phyloP scores from a whole-genome alignment of 1,140 invertebrate species.

The Tenebrio molitor region DNA sequence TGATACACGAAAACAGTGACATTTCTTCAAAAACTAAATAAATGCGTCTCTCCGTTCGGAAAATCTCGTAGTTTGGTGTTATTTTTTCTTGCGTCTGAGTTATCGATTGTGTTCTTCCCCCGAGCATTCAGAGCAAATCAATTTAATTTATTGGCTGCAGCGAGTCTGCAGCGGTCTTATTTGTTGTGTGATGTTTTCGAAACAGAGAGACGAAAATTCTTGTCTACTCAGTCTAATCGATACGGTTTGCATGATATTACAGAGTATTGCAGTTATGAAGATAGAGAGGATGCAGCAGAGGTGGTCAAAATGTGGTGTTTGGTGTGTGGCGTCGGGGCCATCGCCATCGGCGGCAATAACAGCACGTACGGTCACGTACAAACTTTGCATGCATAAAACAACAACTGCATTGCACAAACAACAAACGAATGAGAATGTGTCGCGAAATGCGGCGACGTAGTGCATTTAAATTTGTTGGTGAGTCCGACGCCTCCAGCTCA shows the following conservation, averaged over 20 bases:
- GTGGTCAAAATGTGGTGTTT: constrained; percentile 44
- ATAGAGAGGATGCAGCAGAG: constrained; percentile 12
- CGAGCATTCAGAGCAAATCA: constrained; percentile 40
- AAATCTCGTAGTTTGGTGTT: constrained; percentile 8
- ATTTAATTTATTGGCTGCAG: constrained; percentile 47
- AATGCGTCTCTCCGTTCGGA: constrained; percentile 28
- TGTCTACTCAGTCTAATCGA: constrained; percentile 31
- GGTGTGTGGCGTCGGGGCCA: constrained; percentile 28
- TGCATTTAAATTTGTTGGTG: constrained; percentile 48
- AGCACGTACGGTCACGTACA: constrained; percentile 51
- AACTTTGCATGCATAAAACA: constrained; percentile 55
- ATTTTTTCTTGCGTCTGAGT: constrained; percentile 27
- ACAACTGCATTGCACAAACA: constrained; percentile 54
- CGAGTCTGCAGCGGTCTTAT: constrained; percentile 29
- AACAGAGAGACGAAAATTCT: constrained; percentile 41
- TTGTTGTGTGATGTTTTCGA: constrained; percentile 34
- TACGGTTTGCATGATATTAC: constrained; percentile 37
- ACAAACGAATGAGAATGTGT: constrained; percentile 52
- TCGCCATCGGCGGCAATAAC: constrained; percentile 42
- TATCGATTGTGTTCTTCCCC: constrained; percentile 39
- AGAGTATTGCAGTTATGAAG: constrained; percentile 31
- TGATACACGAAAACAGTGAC: constrained; percentile 32
- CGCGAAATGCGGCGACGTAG: constrained; percentile 46
- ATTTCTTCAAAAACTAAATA: constrained; percentile 40
- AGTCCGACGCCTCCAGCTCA: constrained; percentile 2